Percentiles rank a stretch among this genome's conserved stretches.
Evolutionary conservation across 2,888 invertebrate genomes (phyloP).

Genomic region (Zygaena filipendulae): DNA sequence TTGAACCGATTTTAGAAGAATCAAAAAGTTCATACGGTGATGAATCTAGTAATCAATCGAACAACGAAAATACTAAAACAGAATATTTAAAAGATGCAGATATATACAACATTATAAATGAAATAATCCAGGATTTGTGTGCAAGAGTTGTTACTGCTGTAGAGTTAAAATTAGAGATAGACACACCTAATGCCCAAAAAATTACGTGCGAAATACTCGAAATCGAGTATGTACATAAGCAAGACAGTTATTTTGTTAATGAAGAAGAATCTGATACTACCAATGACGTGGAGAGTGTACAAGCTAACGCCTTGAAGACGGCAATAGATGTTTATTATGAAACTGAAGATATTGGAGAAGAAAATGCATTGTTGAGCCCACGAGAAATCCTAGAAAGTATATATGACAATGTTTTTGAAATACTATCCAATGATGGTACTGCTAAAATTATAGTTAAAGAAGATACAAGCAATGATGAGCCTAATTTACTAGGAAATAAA

Average conservation of each 20-base stretch:
- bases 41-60: conserved; percentile 31
- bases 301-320: conserved; percentile 14
- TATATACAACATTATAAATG: background rate
- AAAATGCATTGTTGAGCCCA: no score
- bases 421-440: conserved; percentile 9
- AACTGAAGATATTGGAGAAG: no score
- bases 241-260: conserved; percentile 8
- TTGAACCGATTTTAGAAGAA: conserved; percentile 59
- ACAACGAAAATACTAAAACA: conserved; percentile 19
- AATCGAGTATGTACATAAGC: conserved; percentile 7
- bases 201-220: conserved; percentile 10
- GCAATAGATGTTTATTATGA: conserved; percentile 20
- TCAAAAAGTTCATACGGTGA: conserved; percentile 51
- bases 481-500: conserved; percentile 12
- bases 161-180: conserved; percentile 18
- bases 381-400: conserved; percentile 14
- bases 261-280: conserved; percentile 15
- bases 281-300: conserved; percentile 10
- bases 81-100: conserved; percentile 3
- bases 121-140: conserved; percentile 12
- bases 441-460: background rate
- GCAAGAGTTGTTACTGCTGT: conserved; percentile 13
- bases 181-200: conserved; percentile 5
- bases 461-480: conserved; percentile 10
- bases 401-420: conserved; percentile 14